These are phyloP conservation scores for Mesembrinibis cayennensis DNA, from an alignment of 2,113 vertebrate species.

Conservation along the genomic window DNA sequence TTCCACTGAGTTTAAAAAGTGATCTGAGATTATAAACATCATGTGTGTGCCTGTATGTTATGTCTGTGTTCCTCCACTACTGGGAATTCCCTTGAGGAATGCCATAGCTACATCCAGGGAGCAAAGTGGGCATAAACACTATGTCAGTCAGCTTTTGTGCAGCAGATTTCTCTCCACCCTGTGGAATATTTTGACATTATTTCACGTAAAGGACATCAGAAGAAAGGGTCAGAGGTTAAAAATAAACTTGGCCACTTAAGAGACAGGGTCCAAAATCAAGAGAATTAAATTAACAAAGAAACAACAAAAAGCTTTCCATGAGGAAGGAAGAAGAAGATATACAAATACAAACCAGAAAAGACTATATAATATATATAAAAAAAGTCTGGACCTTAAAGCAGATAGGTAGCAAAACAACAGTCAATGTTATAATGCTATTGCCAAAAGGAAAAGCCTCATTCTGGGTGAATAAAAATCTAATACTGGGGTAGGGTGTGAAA, in stretches of 20 bases:
- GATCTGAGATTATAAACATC: not conserved
- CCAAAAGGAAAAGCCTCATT: not conserved
- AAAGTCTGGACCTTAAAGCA: not conserved
- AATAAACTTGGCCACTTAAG: not conserved
- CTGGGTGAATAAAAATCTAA: not conserved
- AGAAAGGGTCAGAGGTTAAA: not conserved
- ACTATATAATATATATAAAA: not conserved
- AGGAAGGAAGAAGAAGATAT: not conserved
- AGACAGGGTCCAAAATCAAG: not conserved
- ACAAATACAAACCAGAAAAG: not conserved
- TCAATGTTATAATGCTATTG: not conserved
- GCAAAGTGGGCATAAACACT: not conserved
- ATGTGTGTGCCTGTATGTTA: not conserved
- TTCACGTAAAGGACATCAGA: not conserved
- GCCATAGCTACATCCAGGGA: not conserved
- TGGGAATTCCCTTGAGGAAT: not conserved
- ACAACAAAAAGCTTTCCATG: not conserved
- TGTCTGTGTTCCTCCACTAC: not conserved
- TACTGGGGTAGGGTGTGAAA: not conserved
- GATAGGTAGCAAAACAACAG: not conserved
- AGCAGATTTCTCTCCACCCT: not conserved
- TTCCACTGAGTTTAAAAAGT: not conserved
- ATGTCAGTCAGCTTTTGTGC: rapidly evolving
- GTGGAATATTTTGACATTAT: not conserved
- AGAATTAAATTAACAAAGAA: not conserved